Evolutionary conservation across 2,797 vertebrate species (phyloP), one percentile per base, ranked within the genome.

Genomic region (Dipus sagitta): DNA sequence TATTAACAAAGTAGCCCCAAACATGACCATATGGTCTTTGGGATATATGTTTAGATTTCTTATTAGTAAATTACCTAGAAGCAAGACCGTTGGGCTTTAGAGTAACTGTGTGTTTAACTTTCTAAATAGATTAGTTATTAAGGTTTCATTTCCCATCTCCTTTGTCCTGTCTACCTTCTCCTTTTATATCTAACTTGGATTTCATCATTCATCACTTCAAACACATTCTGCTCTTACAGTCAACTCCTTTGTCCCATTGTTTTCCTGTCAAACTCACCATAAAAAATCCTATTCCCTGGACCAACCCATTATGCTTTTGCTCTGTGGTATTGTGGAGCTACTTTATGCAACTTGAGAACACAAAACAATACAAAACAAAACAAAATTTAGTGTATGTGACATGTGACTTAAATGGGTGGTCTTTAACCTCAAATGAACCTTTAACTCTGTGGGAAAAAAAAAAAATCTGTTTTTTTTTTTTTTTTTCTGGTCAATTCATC

Each of bases 281-380:
- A n/a, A 71, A 72, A 54, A 60, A 23, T 52, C 23, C 42, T 72
- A 72, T 34, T 32, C 2, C 28, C 47, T 72, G 30, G 38, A 68
- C 60, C 32, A 74, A 65, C 3, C 24, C 34, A 68, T 17, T 32
- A 30, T n/a, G 58, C 58, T 21, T 67, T 23, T 75, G 78, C 79
- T 93, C 52, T 80, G 17, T 15, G 15, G 20, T 47, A 26, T 26
- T 88, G 24, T 84, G 28, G 21, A 23, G 14, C 23, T 34, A 34
- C 38, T 91, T 83, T 87, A 26, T 54, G 30, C 42, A 58, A 54
- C 32, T 18, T 65, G 65, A 93, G 74, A 74, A 93, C 74, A 86
- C 3, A 62, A 95, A 90, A 91, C 8, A 47, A 47, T 11, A 47
- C 11, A 47, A 47, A 47, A 47, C 47, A 47, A 47, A 47, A 47